These are phyloP conservation scores for Hyles lineata DNA, from an alignment of 2,888 invertebrate genomes.

Conservation along the genomic window DNA sequence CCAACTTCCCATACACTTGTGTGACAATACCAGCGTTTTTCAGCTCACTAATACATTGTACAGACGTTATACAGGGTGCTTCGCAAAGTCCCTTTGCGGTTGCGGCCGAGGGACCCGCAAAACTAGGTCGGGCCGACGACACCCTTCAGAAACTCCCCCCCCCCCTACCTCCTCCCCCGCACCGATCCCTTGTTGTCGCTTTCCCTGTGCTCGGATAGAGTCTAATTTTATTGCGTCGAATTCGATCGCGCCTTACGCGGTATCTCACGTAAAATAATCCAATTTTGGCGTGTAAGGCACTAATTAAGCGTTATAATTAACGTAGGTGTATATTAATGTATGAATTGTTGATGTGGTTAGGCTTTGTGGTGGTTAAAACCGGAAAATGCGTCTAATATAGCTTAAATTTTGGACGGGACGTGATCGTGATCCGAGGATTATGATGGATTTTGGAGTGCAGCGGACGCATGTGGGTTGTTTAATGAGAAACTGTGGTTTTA, in stretches of 20 bases:
- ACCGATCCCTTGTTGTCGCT: conserved; percentile 67
- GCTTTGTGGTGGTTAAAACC: background rate
- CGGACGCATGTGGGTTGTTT: too few relatives aligned
- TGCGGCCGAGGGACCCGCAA: conserved; percentile 59
- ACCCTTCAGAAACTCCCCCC: conserved; percentile 44
- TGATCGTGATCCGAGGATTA: background rate
- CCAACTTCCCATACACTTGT: background rate
- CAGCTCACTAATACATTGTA: conserved; percentile 53
- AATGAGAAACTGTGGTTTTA: too few relatives aligned
- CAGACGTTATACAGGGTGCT: conserved; percentile 44
- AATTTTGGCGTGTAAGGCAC: conserved; percentile 32
- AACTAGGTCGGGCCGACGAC: conserved; percentile 70
- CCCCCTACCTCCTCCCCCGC: conserved; percentile 53
- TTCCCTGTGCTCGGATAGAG: conserved; percentile 74
- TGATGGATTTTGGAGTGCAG: background rate
- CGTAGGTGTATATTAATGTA: background rate
- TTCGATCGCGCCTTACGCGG: conserved; percentile 70
- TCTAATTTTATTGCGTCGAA: conserved; percentile 78
- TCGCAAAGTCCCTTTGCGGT: conserved; percentile 40
- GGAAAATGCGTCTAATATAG: background rate
- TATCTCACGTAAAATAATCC: conserved; percentile 52
- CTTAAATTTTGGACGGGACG: background rate
- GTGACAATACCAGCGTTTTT: conserved; percentile 53
- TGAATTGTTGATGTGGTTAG: background rate
- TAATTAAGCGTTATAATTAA: conserved; percentile 12